These are phyloP conservation scores for Tiphia femorata DNA, from an alignment of 2,888 invertebrate genomes.

Conservation along the genomic window DNA sequence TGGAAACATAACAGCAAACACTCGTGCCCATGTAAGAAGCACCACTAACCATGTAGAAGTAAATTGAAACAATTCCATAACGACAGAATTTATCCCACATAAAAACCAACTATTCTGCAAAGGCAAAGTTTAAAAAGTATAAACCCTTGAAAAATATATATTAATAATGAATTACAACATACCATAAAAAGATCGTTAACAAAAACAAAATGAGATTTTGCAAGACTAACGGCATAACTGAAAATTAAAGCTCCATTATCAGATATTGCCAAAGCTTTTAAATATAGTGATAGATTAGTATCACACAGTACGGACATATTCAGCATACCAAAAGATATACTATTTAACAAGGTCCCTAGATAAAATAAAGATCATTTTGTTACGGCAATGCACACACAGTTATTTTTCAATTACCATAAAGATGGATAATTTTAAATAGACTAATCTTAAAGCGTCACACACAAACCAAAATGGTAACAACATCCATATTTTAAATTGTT, in stretches of 20 bases:
- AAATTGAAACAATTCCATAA: conserved; percentile 62
- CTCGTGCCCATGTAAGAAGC: conserved; percentile 62
- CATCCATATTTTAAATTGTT: not conserved
- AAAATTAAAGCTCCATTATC: conserved; percentile 63
- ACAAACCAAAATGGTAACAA: too few relatives aligned
- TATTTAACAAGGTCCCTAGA: conserved; percentile 59
- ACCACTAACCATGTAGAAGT: conserved; percentile 66
- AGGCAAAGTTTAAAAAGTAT: not conserved
- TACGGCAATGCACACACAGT: not conserved
- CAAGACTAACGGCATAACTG: conserved; percentile 62
- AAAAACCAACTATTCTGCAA: conserved; percentile 52
- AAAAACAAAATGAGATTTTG: conserved; percentile 50
- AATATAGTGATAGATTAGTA: conserved; percentile 61
- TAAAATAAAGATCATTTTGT: not conserved
- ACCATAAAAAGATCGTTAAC: conserved; percentile 63
- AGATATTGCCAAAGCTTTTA: conserved; percentile 61
- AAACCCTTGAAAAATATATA: not conserved
- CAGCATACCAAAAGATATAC: conserved; percentile 59
- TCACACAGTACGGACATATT: conserved; percentile 56
- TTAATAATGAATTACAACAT: conserved; percentile 22
- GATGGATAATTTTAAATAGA: not conserved
- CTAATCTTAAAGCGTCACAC: too few relatives aligned
- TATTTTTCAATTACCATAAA: not conserved
- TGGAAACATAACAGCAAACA: conserved; percentile 55
- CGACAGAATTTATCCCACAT: conserved; percentile 52